These are phyloP conservation scores for Elephantulus edwardii DNA, from an alignment of 2,113 vertebrate genomes.

Conservation along the genomic window DNA sequence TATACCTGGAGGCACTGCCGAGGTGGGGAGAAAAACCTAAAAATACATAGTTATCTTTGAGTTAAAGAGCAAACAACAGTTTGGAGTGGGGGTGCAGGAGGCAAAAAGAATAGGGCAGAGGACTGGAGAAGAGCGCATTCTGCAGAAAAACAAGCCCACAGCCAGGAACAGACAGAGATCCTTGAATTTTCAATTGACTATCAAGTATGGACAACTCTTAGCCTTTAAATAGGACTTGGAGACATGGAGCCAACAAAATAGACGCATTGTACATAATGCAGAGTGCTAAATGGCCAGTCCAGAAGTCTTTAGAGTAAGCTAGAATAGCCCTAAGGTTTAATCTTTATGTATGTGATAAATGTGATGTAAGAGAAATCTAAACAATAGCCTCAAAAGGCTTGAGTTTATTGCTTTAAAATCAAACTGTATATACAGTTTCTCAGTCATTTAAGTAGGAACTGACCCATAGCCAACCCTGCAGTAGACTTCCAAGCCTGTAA, in stretches of 20 bases:
- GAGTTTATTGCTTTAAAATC: no score
- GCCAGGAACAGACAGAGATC: neutral
- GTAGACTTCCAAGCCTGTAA: no score
- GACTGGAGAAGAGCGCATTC: neutral
- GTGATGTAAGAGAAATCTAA: neutral
- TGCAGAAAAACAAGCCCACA: neutral
- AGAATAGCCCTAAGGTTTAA: neutral
- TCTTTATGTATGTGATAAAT: neutral
- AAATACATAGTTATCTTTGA: neutral
- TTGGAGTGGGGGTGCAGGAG: neutral
- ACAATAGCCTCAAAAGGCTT: neutral
- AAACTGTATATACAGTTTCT: no score
- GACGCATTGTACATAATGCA: neutral
- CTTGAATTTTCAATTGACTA: neutral
- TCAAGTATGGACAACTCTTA: neutral
- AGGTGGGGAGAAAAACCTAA: neutral
- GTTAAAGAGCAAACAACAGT: neutral
- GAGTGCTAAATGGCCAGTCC: neutral
- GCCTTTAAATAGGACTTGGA: neutral
- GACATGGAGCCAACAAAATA: neutral
- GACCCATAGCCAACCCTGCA: no score
- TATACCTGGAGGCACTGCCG: neutral
- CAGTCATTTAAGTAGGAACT: no score
- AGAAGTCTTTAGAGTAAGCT: neutral
- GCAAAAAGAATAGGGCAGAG: neutral